Evolutionary conservation across 2,797 vertebrate species (phyloP), one percentile per base, ranked within the genome.

Genomic region (Chelon auratus): DNA sequence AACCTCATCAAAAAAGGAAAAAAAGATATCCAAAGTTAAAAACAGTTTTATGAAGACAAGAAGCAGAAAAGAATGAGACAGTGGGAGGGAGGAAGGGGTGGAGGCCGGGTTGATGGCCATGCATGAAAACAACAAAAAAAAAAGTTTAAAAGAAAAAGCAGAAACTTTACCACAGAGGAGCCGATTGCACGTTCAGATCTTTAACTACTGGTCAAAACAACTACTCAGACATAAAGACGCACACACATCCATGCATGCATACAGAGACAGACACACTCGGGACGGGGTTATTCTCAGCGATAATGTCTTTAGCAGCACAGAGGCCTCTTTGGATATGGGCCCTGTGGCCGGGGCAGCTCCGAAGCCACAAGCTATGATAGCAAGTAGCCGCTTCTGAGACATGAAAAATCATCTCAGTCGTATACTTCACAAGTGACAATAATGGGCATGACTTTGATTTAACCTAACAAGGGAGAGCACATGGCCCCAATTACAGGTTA

Each of bases 31-130:
- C 85, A 84, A 62, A 83, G 82, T 81, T 87, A 87, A 92, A 90
- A 91, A 87, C 82, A 78, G 77, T 87, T 92, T 93, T 91, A 91
- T 89, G 83, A 89, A 88, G 84, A 88, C 65, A 81, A 85, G 82
- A 85, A 79, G 63, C 65, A 69, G 72, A 75, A 67, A 77, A 73
- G 81, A 91, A 76, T 69, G 80, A 87, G 85, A 79, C 70, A n/a
- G 45, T 33, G 55, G 50, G 72, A 80, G 42, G 59, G 75, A 78
- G 58, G 70, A 51, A 24, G 77, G 80, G 85, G 77, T 36, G 79
- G 85, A 87, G 85, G 76, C 80, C 3, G 40, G 55, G 50, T 75
- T 65, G 82, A 87, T 71, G 84, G 75, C 75, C 77, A 53, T 58
- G 68, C 78, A 72, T 75, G 77, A 81, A 89, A 90, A 91, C 82